Evolutionary conservation across 2,113 vertebrate genomes (phyloP), one percentile per base, ranked within the genome.

Genomic region (Vanacampus margaritifer): DNA sequence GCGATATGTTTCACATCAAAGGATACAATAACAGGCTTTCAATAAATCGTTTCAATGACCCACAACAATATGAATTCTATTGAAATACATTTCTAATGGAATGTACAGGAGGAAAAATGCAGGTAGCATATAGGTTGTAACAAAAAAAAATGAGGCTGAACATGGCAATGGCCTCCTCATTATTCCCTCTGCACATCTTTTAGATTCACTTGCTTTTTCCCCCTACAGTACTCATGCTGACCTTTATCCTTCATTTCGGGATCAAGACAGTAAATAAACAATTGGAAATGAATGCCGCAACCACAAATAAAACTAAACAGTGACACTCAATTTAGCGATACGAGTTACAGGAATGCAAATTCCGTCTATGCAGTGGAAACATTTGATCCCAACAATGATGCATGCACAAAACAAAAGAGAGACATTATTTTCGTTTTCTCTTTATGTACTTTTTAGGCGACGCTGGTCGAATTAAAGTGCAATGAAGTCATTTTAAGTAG

Each of bases 381-480:
- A 60, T 84, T 85, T 80, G 83, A 68, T 83, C 72, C 82, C 71
- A 61, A 60, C 50, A 78, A 45, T 59, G 69, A 76, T 80, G 84
- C 80, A 83, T 81, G 76, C 76, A 69, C 4, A 62, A 62, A 57
- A 28, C 24, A 57, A 62, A 57, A 28, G 13, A 57, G 17, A 48
- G 46, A 6, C 32, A 17, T 16, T 75, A 6, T 32, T 16, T 10
- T 21, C 54, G 3, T 51, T 56, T 12, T 24, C 19, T 46, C 8
- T 24, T 6, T 54, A 6, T 32, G 6, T 12, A 21, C 12, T 37
- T 36, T 39, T 23, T n/a, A 24, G 14, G 58, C 69, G 32, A 53
- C 50, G 62, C 41, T n/a, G 39, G 24, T 65, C 64, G 16, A 68
- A 39, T 50, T 82, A 69, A 84, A 84, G 81, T 84, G 79, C 68